Conservation (phyloP, 2,113 vertebrate species). For the Lepus timidus region DNA sequence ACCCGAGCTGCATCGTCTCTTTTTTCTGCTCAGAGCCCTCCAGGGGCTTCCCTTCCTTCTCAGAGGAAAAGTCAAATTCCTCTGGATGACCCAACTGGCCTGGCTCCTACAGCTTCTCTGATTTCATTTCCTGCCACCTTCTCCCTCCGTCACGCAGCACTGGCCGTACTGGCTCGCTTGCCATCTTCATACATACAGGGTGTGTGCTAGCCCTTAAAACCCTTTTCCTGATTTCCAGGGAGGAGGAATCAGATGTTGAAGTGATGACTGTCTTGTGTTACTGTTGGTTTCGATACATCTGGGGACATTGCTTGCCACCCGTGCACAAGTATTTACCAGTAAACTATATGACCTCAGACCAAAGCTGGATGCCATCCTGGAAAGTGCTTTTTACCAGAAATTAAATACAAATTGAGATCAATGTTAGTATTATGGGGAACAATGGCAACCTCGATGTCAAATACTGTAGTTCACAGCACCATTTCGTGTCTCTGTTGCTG, state of each 20-base stretch:
- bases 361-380: conserved; percentile 25
- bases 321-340: conserved; percentile 3
- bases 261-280: neutral
- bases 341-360: conserved; percentile 6
- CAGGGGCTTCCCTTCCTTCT: neutral
- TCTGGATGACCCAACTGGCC: neutral
- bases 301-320: neutral
- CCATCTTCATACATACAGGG: neutral
- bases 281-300: conserved; percentile 14
- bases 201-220: neutral
- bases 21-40: neutral
- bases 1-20: neutral
- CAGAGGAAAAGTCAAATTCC: neutral
- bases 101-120: neutral
- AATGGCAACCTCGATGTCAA: conserved; percentile 31
- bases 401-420: conserved; percentile 6
- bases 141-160: neutral
- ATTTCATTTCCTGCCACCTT: neutral
- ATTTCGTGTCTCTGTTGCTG: neutral
- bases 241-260: neutral
- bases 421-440: neutral
- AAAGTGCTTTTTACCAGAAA: neutral
- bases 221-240: neutral
- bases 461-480: neutral
- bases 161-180: neutral